Evolutionary conservation across 2,888 invertebrate species (phyloP), one percentile per base, ranked within the genome.

Genomic region (Ornithoptera alexandrae): DNA sequence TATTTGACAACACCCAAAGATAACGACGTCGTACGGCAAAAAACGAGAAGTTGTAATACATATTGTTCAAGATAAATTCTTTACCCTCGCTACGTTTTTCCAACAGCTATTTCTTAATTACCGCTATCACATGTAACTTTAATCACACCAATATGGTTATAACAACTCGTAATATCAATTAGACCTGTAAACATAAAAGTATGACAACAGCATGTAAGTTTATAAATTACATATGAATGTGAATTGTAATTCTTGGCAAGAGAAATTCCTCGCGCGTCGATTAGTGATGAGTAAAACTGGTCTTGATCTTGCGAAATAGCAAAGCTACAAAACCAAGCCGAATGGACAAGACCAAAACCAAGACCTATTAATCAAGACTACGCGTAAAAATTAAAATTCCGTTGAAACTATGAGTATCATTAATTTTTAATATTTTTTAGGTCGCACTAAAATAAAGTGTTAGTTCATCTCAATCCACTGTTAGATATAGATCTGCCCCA

Each of bases 191-290:
- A 58, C 36, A 22, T 22, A 22, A 22, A 22, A 39, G 60, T 15
- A 59, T 63, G 59, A 63, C 56, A 56, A 56, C 56, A 17, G 56
- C 56, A 36, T 58, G 62, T 56, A 67, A 62, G 62, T 42, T 57
- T 30, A 63, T 46, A 59, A 59, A 68, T 39, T 20, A 39, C 20
- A 57, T 39, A 30, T 24, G 62, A 56, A 66, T 60, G 65, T 36
- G 53, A 50, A 60, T 36, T 20, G 30, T 70, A 70, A 67, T 66
- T 56, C 24, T 60, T 18, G 30, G 39, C 57, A 64, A 62, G 20
- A 39, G 53, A 63, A 67, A 67, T 67, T 63, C 67, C 22, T 18
- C n/a, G 24, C 70, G 63, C 53, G 30, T 63, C 30, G 30, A 30
- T 30, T 30, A 30, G 30, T 30, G 30, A 30, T 30, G 30, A 30